Conservation (phyloP, 2,113 vertebrate species). For the Microtus montanus region DNA sequence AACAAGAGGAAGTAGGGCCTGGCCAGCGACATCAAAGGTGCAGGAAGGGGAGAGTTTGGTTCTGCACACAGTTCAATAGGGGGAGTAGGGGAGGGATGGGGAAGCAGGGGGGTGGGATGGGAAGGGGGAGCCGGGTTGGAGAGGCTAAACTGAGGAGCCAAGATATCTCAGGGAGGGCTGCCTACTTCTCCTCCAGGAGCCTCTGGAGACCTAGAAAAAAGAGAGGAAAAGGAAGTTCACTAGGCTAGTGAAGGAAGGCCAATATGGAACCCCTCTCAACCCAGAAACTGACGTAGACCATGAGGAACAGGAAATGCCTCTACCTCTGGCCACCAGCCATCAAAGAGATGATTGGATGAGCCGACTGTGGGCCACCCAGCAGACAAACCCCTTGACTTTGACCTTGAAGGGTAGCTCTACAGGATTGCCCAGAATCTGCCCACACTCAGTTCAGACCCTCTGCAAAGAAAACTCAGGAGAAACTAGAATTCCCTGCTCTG, state of each 20-base stretch:
- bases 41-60: not conserved
- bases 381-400: not conserved
- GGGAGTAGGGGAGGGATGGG: not conserved
- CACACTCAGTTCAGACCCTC: not conserved
- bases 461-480: slow-evolving; percentile 7
- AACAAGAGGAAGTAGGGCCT: slow-evolving; percentile 2
- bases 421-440: not conserved
- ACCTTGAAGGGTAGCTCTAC: not conserved
- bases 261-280: not conserved
- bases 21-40: not conserved
- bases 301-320: not conserved
- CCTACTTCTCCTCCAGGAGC: slow-evolving; percentile 29
- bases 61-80: not conserved
- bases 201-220: slow-evolving; percentile 62
- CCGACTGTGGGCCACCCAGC: not conserved
- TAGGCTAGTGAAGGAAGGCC: not conserved
- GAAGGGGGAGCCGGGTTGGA: slow-evolving; percentile 22
- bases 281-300: not conserved
- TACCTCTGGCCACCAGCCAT: not conserved
- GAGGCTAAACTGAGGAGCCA: slow-evolving; percentile 16
- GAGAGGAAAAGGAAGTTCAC: not conserved
- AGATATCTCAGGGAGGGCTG: slow-evolving; percentile 9
- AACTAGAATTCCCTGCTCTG: not conserved
- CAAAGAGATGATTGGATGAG: not conserved
- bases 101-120: rapidly evolving